phyloP scores from a whole-genome alignment of 2,797 vertebrate species.

The Coilia nasus region DNA sequence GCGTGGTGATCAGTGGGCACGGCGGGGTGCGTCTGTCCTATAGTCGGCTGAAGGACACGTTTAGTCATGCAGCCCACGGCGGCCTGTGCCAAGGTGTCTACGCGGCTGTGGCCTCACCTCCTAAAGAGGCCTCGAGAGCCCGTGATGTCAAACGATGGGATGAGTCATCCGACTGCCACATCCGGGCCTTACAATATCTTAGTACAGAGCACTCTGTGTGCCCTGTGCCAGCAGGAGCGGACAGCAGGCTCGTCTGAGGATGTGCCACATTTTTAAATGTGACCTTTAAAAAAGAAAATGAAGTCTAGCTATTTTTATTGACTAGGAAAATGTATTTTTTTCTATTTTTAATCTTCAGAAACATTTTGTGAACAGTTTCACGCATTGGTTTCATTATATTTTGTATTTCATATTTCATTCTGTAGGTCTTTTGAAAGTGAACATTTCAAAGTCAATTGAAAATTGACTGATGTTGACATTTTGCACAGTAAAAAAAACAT shows the following conservation, averaged over 20 bases:
- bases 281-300: background rate
- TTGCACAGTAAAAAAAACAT: no score
- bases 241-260: no score
- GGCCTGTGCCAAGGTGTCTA: background rate
- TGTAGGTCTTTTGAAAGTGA: no score
- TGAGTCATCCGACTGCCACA: background rate
- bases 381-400: no score
- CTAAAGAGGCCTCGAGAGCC: background rate
- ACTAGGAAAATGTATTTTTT: no score
- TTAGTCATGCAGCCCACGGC: conserved; percentile 8
- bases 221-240: no score
- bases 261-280: background rate
- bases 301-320: no score
- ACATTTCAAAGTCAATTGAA: no score
- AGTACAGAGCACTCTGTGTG: background rate
- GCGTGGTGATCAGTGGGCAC: background rate
- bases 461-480: background rate
- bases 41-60: background rate
- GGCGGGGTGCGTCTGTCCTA: conserved; percentile 14
- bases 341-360: no score
- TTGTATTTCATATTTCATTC: no score
- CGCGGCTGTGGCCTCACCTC: background rate
- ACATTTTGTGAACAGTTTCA: no score
- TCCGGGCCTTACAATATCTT: background rate
- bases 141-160: background rate